Base-by-base conservation (phyloP, 2,113 vertebrate genomes). In the Psittacula cyanocephala region DNA sequence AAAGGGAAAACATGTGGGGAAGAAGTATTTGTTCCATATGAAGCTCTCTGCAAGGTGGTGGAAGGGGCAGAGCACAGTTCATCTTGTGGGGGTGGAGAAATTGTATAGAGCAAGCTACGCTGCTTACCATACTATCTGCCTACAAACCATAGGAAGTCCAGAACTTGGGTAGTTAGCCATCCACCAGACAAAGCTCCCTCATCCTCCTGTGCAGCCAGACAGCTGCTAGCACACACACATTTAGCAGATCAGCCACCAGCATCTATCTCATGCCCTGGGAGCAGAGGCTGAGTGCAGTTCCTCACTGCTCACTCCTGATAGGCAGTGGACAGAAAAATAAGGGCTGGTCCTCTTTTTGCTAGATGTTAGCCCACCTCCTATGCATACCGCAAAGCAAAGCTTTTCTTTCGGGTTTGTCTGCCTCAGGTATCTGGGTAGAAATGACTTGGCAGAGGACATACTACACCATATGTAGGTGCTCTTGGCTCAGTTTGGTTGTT, bases 31-130 rank as follows among this genome's bases (percentile, higher is more conserved):
- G 4, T 35, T 84, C 31, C 70, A 46, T 25, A 5, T 1, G 16
- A 62, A 88, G n/a, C 20, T 25, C 55, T 83, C 72, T n/a, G 15
- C 50, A 71, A 47, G 17, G 6, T 25, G 20, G 57, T 10, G 18
- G 55, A 60, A 74, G 22, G 6, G 4, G 16, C 10, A 71, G 15
- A 5, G 55, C 5, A 3, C 13, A 29, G 8, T 55, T 79, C 35
- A 28, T 37, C 71, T 44, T 8, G 18, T 24, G 20, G 17, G 25
- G 6, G 18, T 44, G 6, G 20, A 77, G 43, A 87, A 89, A 75
- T 2, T 19, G 31, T 1, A 22, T 0, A 67, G 41, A 52, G 35
- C 19, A 37, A 76, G 17, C 8, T 43, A n/a, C 17, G 1, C 25
- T 17, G 27, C 41, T 74, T 49, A 18, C 15, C 37, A 39, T 35